phyloP scores from a whole-genome alignment of 1,140 invertebrate species.

The Anastrepha obliqua region DNA sequence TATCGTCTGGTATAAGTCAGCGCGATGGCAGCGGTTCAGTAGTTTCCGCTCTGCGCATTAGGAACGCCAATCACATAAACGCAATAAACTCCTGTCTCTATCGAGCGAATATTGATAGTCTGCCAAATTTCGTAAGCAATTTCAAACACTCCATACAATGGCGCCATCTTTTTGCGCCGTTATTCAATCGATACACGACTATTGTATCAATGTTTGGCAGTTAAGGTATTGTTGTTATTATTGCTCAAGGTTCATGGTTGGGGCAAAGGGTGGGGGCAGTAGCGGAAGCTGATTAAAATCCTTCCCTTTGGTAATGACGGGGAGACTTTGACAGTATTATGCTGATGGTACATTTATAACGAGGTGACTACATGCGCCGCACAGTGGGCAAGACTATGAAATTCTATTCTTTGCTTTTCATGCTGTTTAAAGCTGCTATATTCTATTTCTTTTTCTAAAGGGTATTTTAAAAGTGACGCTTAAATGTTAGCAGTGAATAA shows the following conservation, averaged over 20 bases:
- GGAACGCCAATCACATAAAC: constrained; percentile 24
- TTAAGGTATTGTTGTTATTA: neutral
- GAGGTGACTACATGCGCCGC: neutral
- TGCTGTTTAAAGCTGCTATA: no score
- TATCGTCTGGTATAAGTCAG: no score
- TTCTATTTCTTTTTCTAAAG: no score
- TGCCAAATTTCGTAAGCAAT: constrained; percentile 44
- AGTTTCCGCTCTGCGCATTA: neutral
- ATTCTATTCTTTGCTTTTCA: no score
- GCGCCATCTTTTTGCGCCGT: neutral
- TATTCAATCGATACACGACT: constrained; percentile 15
- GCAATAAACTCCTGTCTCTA: constrained; percentile 39
- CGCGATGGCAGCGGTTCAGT: neutral
- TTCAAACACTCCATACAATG: constrained; percentile 37
- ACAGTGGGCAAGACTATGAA: no score
- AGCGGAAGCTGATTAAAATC: neutral
- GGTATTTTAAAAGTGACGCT: no score
- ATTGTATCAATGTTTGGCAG: constrained; percentile 14
- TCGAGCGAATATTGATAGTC: constrained; percentile 40
- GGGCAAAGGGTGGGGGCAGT: neutral
- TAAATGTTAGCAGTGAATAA: no score
- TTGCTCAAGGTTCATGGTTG: neutral
- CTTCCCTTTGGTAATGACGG: constrained; percentile 8
- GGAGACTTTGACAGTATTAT: constrained; percentile 22
- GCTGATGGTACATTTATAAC: constrained; percentile 26